Conservation (phyloP, 2,113 vertebrate species). For the Salvelinus sp. region DNA sequence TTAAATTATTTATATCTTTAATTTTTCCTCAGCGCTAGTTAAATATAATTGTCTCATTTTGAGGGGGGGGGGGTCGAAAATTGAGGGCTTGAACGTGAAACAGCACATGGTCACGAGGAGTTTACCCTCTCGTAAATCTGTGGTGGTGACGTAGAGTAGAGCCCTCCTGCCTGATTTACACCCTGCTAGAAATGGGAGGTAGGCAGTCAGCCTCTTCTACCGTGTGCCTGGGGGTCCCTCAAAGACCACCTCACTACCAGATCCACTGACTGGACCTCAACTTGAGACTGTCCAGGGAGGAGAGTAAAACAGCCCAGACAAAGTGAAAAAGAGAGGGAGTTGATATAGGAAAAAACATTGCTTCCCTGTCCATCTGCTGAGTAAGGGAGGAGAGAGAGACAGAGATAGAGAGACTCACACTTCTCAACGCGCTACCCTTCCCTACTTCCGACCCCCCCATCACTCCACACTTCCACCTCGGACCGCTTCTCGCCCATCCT, state of each 20-base stretch:
- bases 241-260: not conserved
- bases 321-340: constrained; percentile 20
- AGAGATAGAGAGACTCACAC: too few species aligned
- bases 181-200: constrained; percentile 47
- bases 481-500: too few species aligned
- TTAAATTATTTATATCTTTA: not conserved
- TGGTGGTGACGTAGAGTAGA: constrained; percentile 50
- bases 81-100: constrained; percentile 32
- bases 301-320: constrained; percentile 36
- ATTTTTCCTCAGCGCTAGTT: not conserved
- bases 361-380: constrained; percentile 28
- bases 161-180: constrained; percentile 63
- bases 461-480: too few species aligned
- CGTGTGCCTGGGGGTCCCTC: constrained; percentile 28
- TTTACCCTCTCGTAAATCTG: constrained; percentile 70
- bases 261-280: not conserved
- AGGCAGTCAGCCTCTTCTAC: constrained; percentile 36
- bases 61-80: not conserved
- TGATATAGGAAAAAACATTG: not conserved
- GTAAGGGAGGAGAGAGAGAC: constrained; percentile 6
- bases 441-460: too few species aligned
- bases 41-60: constrained; percentile 15
- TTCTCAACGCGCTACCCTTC: too few species aligned
- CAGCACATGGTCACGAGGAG: constrained; percentile 58
- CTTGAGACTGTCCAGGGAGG: constrained; percentile 52